Conservation (phyloP, 2,113 vertebrate species). For the Catagonus wagneri region DNA sequence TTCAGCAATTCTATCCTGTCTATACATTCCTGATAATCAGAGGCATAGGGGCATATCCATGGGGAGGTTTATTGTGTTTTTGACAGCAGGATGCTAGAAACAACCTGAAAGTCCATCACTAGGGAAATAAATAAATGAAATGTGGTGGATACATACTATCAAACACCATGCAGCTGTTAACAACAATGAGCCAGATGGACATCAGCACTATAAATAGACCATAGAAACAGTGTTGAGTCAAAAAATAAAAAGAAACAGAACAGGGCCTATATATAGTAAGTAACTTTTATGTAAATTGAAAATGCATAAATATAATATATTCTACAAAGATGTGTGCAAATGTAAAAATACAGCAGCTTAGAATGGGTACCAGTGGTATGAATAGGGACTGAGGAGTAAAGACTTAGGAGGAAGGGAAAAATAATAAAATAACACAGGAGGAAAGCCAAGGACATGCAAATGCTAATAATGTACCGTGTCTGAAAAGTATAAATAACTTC, state of each 20-base stretch:
- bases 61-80: neutral
- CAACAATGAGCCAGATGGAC: neutral
- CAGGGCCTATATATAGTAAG: neutral
- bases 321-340: neutral
- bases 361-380: neutral
- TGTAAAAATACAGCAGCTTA: neutral
- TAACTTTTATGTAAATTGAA: neutral
- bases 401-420: neutral
- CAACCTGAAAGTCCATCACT: neutral
- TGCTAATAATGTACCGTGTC: neutral
- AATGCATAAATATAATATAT: neutral
- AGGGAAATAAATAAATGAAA: neutral
- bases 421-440: neutral
- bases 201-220: neutral
- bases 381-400: neutral
- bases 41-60: neutral
- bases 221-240: neutral
- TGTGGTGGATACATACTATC: neutral
- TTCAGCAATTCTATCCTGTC: neutral
- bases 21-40: neutral
- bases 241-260: slow-evolving; percentile 18
- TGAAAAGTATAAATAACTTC: neutral
- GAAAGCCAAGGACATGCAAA: neutral
- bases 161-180: neutral
- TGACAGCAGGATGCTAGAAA: neutral